These are phyloP conservation scores for Aphidius ervi DNA, from an alignment of 1,140 invertebrate species.

Conservation along the genomic window DNA sequence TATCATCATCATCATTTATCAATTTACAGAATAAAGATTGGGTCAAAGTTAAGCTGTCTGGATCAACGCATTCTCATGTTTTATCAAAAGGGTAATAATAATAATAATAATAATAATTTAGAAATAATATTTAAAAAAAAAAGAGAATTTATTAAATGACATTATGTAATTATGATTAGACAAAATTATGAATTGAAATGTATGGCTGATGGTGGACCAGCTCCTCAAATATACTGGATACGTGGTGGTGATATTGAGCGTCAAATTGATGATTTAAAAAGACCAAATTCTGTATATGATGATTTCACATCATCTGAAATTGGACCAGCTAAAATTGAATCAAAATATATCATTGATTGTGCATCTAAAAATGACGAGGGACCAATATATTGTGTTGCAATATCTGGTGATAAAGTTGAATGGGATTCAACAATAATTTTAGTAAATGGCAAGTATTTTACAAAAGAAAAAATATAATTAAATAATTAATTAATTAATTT, in stretches of 20 bases:
- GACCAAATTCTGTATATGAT: background rate
- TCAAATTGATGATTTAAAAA: constrained; percentile 8
- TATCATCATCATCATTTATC: background rate
- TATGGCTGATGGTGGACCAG: constrained; percentile 11
- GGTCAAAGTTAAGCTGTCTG: constrained; percentile 7
- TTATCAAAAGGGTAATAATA: constrained; percentile 6
- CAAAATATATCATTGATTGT: constrained; percentile 20
- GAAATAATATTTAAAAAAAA: background rate
- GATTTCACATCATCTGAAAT: background rate
- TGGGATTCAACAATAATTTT: constrained; percentile 8
- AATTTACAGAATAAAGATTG: constrained; percentile 4
- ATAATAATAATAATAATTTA: background rate
- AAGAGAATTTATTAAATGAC: background rate
- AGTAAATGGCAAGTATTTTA: background rate
- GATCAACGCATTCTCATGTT: background rate
- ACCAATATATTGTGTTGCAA: constrained; percentile 13
- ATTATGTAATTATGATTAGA: background rate
- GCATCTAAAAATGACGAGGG: constrained; percentile 17
- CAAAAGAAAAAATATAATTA: background rate
- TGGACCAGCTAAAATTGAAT: constrained; percentile 6
- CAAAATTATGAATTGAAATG: constrained; percentile 14
- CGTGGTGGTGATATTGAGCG: background rate
- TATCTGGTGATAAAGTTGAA: constrained; percentile 8
- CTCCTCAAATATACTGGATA: constrained; percentile 14
- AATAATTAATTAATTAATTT: background rate